phyloP scores from a whole-genome alignment of 2,888 invertebrate species.

The Chironomus riparius region DNA sequence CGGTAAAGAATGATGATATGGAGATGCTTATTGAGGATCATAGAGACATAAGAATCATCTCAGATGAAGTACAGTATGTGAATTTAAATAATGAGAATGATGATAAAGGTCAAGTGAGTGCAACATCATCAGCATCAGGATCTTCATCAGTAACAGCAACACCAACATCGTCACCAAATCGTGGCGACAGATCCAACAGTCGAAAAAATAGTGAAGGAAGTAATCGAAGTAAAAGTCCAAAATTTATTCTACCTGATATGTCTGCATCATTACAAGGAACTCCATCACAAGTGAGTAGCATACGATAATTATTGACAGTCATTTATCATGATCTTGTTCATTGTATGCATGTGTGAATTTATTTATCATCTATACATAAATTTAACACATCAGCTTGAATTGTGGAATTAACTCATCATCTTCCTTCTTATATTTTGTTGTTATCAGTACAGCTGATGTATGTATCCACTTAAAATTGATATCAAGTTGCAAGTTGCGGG shows the following conservation, averaged over 20 bases:
- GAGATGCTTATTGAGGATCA: neutral
- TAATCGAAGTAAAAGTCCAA: constrained; percentile 19
- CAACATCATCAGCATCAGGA: constrained; percentile 12
- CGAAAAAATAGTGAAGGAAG: constrained; percentile 15
- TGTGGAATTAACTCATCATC: too few species aligned
- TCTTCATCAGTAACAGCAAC: constrained; percentile 5
- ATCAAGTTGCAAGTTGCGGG: too few species aligned
- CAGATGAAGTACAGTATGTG: neutral
- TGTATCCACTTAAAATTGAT: too few species aligned
- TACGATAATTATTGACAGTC: too few species aligned
- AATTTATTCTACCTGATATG: constrained; percentile 15
- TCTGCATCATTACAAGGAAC: neutral
- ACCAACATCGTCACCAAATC: constrained; percentile 5
- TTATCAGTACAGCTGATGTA: too few species aligned
- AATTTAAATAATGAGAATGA: neutral
- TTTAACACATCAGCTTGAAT: too few species aligned
- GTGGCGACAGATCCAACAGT: neutral
- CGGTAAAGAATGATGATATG: neutral
- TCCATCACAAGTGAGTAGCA: constrained; percentile 17
- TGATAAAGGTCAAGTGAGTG: neutral
- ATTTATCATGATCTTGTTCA: too few species aligned
- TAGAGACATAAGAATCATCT: neutral
- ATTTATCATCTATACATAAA: too few species aligned
- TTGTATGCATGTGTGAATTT: too few species aligned
- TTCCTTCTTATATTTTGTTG: too few species aligned